These are phyloP conservation scores for Drosophila anomelani DNA, from an alignment of 2,888 invertebrate species.

Conservation along the genomic window DNA sequence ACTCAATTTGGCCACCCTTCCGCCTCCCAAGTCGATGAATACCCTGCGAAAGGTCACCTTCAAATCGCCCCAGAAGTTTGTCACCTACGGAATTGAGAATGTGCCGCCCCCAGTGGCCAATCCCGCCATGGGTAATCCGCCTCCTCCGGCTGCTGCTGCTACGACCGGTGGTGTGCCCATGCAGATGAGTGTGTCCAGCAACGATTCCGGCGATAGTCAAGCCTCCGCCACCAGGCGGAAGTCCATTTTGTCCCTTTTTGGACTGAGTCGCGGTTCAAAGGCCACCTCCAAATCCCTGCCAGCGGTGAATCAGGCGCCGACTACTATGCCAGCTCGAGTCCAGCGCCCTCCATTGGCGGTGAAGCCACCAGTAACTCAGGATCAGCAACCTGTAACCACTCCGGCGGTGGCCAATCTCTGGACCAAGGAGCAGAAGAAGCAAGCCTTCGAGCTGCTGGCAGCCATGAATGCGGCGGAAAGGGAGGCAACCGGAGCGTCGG, in stretches of 20 bases:
- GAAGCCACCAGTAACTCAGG: constrained; percentile 42
- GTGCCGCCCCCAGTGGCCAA: constrained; percentile 39
- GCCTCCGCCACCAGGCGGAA: constrained; percentile 76
- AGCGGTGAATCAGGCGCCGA: constrained; percentile 15
- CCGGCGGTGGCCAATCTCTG: constrained; percentile 74
- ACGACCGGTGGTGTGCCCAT: constrained; percentile 41
- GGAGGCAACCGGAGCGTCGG: constrained; percentile 39
- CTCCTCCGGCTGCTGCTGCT: constrained; percentile 3
- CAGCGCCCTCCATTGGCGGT: constrained; percentile 57
- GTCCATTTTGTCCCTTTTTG: constrained; percentile 81
- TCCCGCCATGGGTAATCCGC: constrained; percentile 1
- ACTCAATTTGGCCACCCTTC: constrained; percentile 75
- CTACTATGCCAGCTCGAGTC: constrained; percentile 12
- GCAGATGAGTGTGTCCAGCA: constrained; percentile 80
- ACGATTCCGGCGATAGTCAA: constrained; percentile 76
- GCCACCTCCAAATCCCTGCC: constrained; percentile 33
- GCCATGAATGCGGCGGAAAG: constrained; percentile 82
- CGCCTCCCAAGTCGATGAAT: constrained; percentile 71
- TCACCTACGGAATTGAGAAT: constrained; percentile 74
- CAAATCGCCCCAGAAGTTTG: constrained; percentile 81
- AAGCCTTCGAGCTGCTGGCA: constrained; percentile 83
- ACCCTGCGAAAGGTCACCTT: constrained; percentile 79
- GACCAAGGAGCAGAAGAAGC: constrained; percentile 82
- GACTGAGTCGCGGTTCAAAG: constrained; percentile 71
- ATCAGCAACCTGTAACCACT: constrained; percentile 18